Percentiles rank a stretch among this genome's conserved stretches.
phyloP scores from a whole-genome alignment of 2,797 vertebrate genomes.

The Enteromius thamalakanensis region DNA sequence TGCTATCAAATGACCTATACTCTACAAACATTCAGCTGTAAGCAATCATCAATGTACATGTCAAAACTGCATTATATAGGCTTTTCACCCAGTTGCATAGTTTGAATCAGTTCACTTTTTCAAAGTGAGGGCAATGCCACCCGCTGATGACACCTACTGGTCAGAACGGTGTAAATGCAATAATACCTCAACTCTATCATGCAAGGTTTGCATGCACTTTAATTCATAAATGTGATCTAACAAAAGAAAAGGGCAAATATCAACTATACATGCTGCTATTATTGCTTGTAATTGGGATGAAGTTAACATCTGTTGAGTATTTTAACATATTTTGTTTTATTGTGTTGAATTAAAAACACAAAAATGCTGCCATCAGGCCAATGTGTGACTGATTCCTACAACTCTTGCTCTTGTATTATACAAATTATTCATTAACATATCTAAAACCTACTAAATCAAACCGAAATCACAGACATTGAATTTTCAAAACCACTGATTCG shows the following conservation, averaged over 20 bases:
- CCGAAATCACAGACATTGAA: neutral
- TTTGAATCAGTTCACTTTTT: neutral
- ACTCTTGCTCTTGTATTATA: neutral
- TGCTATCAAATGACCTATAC: neutral
- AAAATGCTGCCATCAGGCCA: neutral
- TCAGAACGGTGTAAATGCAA: neutral
- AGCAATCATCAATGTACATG: no score
- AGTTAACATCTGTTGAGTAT: no score
- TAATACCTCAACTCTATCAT: neutral
- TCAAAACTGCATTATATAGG: neutral
- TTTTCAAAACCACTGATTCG: neutral
- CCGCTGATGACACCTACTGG: neutral
- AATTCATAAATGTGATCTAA: no score
- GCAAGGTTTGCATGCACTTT: no score
- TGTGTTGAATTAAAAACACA: no score
- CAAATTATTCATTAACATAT: neutral
- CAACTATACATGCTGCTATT: no score
- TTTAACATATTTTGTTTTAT: no score
- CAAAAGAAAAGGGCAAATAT: no score
- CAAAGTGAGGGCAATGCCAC: neutral
- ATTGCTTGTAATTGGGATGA: no score
- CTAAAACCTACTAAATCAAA: neutral
- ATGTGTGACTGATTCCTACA: neutral
- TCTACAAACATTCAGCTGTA: neutral
- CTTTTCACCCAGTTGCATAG: neutral